Conservation (phyloP, 2,888 invertebrate genomes). For the Muscina levida region DNA sequence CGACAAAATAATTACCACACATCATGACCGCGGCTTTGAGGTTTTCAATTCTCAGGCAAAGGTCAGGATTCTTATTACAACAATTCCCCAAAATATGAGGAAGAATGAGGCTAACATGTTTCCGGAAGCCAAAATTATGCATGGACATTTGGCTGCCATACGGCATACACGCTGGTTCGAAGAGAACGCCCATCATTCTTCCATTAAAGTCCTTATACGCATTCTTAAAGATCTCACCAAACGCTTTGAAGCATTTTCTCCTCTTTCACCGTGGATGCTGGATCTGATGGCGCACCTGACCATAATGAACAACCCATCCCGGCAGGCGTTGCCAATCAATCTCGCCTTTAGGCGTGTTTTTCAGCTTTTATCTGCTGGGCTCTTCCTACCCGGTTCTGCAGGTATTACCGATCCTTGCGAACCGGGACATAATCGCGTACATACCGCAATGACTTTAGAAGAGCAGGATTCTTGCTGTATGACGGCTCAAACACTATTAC, state of each 20-base stretch:
- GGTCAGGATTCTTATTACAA: constrained; percentile 94
- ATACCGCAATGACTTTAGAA: constrained; percentile 93
- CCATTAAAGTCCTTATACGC: constrained; percentile 96
- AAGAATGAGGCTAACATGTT: constrained; percentile 95
- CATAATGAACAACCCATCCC: constrained; percentile 96
- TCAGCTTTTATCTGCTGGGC: constrained; percentile 94
- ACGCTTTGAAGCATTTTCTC: constrained; percentile 93
- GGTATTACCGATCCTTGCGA: constrained; percentile 97
- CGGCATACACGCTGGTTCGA: constrained; percentile 99
- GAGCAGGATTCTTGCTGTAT: constrained; percentile 96
- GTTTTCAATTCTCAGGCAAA: constrained; percentile 91
- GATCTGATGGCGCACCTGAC: constrained; percentile 97
- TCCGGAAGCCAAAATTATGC: constrained; percentile 87
- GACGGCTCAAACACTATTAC: constrained; percentile 91
- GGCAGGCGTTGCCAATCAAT: constrained; percentile 95
- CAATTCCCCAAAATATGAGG: constrained; percentile 94
- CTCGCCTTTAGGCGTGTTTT: constrained; percentile 94
- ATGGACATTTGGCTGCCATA: constrained; percentile 95
- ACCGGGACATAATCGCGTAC: constrained; percentile 91
- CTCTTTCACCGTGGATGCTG: constrained; percentile 97
- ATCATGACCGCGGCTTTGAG: constrained; percentile 92
- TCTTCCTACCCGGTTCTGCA: constrained; percentile 96
- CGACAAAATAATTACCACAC: constrained; percentile 80
- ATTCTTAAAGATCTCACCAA: constrained; percentile 94
- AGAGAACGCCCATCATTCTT: constrained; percentile 97